Evolutionary conservation across 2,113 vertebrate species (phyloP), one percentile per base, ranked within the genome.

Genomic region (Hypanus sabinus): DNA sequence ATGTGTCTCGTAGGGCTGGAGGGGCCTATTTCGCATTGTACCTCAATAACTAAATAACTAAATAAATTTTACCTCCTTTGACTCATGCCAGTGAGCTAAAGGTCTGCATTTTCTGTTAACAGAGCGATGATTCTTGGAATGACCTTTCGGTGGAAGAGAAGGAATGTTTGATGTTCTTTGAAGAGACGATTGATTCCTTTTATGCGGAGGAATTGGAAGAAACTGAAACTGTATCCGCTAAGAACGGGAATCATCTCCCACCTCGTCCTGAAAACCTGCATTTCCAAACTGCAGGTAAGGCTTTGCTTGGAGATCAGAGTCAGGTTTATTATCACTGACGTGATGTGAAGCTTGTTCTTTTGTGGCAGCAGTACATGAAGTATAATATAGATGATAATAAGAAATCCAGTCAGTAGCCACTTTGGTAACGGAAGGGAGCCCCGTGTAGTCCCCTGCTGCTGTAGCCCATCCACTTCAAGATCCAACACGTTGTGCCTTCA

Each of bases 101-200:
- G 24, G 20, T 55, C 73, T 93, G 33, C 7, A 16, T 6, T 93
- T 3, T 5, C 22, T 5, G 80, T 24, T 0, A 96, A 55, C 96
- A 99, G 98, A 98, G 97, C 12, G 97, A 98, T 95, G 96, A 96
- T 94, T 97, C 96, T 94, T 96, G 98, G 33, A 98, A 99, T 94
- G 96, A 98, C 94, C 96, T 99, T 73, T 98, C 99, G 0, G 97
- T 97, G 33, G 99, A 99, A 79, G 99, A 99, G 95, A 98, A 97
- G 30, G 98, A 98, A 88, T 99, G 98, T 38, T 95, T 99, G 95
- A 97, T 98, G 96, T 99, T 99, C 96, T 95, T 99, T 94, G 98
- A 99, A 95, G 98, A 99, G 95, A 99, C 98, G 0, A 98, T 99
- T 6, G 97, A 98, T 94, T 98, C 98, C 0, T 94, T 99, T 95